These are phyloP conservation scores for Oasisia sp. DNA, from an alignment of 2,888 invertebrate genomes.

Conservation along the genomic window DNA sequence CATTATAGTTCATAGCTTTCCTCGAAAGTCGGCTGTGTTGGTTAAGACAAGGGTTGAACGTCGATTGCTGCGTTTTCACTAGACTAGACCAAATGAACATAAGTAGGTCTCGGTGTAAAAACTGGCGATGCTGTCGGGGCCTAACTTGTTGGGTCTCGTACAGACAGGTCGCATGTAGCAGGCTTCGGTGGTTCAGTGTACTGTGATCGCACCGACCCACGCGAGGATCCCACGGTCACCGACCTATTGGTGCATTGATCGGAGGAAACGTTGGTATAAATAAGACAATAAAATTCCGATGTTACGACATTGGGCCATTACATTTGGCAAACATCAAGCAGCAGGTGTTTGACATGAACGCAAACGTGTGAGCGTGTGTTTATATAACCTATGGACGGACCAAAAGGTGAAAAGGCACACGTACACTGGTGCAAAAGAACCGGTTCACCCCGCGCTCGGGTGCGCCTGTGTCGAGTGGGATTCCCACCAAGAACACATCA, in stretches of 20 bases:
- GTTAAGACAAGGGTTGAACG: background rate
- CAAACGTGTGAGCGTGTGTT: too few species aligned
- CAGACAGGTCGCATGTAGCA: background rate
- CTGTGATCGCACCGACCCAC: background rate
- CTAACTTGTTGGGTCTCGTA: background rate
- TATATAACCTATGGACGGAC: too few species aligned
- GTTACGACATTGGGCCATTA: too few species aligned
- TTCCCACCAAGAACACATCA: too few species aligned
- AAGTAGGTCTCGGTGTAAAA: background rate
- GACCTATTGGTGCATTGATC: background rate
- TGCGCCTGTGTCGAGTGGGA: too few species aligned
- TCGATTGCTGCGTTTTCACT: background rate
- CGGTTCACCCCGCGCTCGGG: too few species aligned
- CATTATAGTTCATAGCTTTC: background rate
- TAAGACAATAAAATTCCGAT: too few species aligned
- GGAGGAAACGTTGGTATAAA: background rate
- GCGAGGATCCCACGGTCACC: background rate
- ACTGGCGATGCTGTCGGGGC: background rate
- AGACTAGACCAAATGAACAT: background rate
- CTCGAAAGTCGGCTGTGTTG: background rate
- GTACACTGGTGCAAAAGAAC: too few species aligned
- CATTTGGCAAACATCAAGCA: too few species aligned
- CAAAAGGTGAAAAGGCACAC: too few species aligned
- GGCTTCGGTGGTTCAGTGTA: background rate
- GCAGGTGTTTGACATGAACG: too few species aligned